These are phyloP conservation scores for Poecilia velifera DNA, from an alignment of 2,797 vertebrate species.

Conservation along the genomic window DNA sequence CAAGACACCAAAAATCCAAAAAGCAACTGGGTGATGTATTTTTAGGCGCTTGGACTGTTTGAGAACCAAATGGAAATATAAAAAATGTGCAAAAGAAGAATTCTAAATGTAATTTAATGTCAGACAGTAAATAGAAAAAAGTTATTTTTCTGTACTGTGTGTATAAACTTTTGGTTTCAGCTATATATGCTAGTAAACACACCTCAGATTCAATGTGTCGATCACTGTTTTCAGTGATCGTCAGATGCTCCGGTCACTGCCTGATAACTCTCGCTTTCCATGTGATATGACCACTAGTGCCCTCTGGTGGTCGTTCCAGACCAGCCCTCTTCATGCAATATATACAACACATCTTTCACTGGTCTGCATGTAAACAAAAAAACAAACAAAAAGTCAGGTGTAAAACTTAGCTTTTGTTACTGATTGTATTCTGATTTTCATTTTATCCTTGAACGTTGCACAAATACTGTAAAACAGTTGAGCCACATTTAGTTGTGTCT, in stretches of 20 bases:
- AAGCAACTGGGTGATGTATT: too few species aligned
- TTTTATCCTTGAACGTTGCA: background rate
- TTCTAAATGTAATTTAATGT: background rate
- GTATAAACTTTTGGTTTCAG: background rate
- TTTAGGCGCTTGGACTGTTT: too few species aligned
- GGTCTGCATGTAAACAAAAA: background rate
- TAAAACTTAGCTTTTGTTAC: background rate
- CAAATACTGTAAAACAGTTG: too few species aligned
- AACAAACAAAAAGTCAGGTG: too few species aligned
- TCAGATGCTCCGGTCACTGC: background rate
- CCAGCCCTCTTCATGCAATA: background rate
- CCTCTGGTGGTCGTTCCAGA: background rate
- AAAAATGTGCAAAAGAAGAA: too few species aligned
- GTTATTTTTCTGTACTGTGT: background rate
- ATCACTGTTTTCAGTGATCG: background rate
- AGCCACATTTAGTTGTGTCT: too few species aligned
- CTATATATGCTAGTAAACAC: background rate
- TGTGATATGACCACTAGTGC: background rate
- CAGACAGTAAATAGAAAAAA: background rate
- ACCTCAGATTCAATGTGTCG: background rate
- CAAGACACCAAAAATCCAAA: too few species aligned
- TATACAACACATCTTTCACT: background rate
- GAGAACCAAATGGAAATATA: too few species aligned
- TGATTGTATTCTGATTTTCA: background rate
- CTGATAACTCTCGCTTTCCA: background rate